A percentile compares a stretch with the other conserved stretches of the same genome.
phyloP scores from a whole-genome alignment of 2,113 vertebrate genomes.

The Corvus cornix region DNA sequence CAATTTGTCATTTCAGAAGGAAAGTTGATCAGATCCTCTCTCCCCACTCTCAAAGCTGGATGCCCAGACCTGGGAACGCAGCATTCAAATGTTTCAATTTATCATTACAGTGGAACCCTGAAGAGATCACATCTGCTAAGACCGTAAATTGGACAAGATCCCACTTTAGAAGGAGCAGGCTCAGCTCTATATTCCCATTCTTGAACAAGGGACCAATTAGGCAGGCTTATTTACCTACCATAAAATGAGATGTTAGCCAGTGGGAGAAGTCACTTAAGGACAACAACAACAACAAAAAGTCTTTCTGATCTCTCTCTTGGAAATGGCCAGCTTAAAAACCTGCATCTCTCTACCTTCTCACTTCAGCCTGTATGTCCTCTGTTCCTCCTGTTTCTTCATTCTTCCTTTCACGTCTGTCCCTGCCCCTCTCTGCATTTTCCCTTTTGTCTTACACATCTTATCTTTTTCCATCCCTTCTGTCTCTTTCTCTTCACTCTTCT shows the following conservation, averaged over 20 bases:
- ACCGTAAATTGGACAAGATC: constrained; percentile 57
- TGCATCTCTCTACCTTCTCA: neutral
- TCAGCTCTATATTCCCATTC: constrained; percentile 40
- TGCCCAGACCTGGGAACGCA: neutral
- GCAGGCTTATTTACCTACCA: constrained; percentile 54
- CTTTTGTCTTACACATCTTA: neutral
- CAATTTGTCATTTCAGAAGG: constrained; percentile 42
- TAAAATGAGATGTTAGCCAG: constrained; percentile 60
- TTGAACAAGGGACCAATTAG: constrained; percentile 67
- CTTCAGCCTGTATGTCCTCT: neutral
- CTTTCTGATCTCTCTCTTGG: constrained; percentile 31
- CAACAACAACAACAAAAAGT: constrained; percentile 28
- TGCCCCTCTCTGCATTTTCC: neutral
- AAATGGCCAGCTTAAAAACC: neutral
- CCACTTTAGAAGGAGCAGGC: constrained; percentile 53
- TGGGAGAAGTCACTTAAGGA: constrained; percentile 61
- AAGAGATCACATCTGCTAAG: constrained; percentile 71
- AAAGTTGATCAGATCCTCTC: constrained; percentile 29
- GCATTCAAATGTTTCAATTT: constrained; percentile 69
- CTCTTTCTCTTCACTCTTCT: neutral
- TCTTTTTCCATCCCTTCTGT: neutral
- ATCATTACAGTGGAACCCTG: constrained; percentile 70
- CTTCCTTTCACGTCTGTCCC: neutral
- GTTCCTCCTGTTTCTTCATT: neutral
- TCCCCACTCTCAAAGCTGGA: neutral